phyloP scores from a whole-genome alignment of 2,797 vertebrate genomes.

The Neosilurus mollespiculum region DNA sequence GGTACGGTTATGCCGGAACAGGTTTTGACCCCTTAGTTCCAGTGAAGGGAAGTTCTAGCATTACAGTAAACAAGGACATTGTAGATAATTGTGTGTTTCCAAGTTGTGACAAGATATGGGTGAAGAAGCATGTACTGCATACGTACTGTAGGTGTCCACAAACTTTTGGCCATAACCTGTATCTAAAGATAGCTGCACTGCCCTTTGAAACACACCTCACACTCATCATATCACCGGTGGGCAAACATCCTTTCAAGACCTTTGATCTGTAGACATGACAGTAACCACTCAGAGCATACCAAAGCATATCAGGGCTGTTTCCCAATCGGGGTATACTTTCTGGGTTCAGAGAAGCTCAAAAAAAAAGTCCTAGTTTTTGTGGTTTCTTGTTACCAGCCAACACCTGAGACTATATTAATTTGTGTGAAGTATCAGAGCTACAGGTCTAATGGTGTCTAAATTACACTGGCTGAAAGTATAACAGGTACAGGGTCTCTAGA shows the following conservation, averaged over 20 bases:
- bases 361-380: too few species aligned
- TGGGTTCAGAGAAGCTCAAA: too few species aligned
- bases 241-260: constrained; percentile 14
- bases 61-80: neutral
- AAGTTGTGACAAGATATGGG: neutral
- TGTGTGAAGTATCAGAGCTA: too few species aligned
- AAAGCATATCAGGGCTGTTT: too few species aligned
- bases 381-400: too few species aligned
- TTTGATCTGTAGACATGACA: constrained; percentile 15
- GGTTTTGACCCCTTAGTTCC: neutral
- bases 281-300: neutral
- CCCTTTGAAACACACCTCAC: constrained; percentile 25
- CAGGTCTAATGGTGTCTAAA: too few species aligned
- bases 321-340: too few species aligned
- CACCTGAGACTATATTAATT: too few species aligned
- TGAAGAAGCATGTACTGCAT: too few species aligned
- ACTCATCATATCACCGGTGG: neutral
- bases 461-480: too few species aligned
- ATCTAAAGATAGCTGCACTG: neutral
- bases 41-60: neutral
- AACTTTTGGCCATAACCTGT: neutral
- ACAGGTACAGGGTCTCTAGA: too few species aligned
- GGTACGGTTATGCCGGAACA: neutral
- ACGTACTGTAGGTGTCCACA: too few species aligned
- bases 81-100: neutral